Percentiles rank a stretch among this genome's conserved stretches.
Conservation (phyloP, 37 sponge, comb jelly and placozoan genomes). For the Oopsacas minuta region DNA sequence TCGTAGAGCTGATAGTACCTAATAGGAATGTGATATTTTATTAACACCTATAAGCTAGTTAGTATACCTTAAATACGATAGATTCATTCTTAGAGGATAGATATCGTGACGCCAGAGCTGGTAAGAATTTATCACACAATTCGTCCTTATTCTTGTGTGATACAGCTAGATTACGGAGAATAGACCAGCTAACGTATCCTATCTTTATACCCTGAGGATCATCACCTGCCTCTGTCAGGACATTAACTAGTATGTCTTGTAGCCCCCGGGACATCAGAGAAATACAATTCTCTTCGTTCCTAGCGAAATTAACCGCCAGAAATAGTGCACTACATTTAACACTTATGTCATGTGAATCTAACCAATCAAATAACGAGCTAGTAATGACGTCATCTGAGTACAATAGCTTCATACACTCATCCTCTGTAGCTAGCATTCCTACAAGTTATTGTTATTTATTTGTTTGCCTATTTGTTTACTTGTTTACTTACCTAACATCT, state of each 20-base stretch:
- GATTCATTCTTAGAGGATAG: background rate
- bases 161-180: background rate
- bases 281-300: background rate
- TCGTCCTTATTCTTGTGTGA: background rate
- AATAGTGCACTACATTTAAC: background rate
- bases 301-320: background rate
- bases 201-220: background rate
- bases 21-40: background rate
- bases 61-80: background rate
- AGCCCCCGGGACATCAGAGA: background rate
- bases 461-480: too few relatives aligned
- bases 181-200: background rate
- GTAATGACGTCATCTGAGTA: background rate
- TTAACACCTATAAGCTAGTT: too few relatives aligned
- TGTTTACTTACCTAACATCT: background rate
- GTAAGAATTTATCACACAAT: background rate
- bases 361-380: background rate
- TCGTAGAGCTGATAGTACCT: background rate
- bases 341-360: background rate
- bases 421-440: constrained; percentile 8
- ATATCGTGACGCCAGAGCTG: background rate
- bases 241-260: background rate
- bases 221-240: background rate
- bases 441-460: background rate
- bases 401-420: background rate